Conservation (phyloP, 2,888 invertebrate species). For the Frankliniella fusca region DNA sequence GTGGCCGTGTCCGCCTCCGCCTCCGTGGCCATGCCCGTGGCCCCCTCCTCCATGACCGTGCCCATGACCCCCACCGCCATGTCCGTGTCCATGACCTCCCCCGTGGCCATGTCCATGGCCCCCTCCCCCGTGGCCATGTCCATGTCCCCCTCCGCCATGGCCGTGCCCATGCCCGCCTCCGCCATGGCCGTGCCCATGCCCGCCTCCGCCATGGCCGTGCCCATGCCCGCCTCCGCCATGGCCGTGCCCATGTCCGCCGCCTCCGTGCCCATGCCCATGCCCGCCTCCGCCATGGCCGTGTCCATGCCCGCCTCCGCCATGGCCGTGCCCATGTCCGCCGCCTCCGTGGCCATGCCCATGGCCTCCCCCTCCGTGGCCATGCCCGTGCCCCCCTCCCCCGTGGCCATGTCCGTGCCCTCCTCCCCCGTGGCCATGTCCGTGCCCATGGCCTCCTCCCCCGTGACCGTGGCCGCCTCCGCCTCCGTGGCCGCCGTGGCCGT, state of each 20-base stretch:
- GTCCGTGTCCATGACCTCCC: neutral
- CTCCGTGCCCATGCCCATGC: neutral
- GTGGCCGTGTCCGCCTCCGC: neutral
- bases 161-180: neutral
- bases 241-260: neutral
- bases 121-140: neutral
- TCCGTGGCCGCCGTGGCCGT: neutral
- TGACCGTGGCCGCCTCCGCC: neutral
- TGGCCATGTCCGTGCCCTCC: neutral
- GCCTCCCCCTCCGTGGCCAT: neutral
- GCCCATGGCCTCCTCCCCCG: neutral
- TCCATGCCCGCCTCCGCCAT: neutral
- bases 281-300: neutral
- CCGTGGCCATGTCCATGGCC: neutral
- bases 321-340: neutral
- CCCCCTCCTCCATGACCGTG: neutral
- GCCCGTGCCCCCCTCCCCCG: neutral
- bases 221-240: neutral
- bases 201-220: neutral
- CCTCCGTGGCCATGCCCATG: neutral
- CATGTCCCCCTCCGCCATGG: neutral
- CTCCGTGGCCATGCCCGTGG: neutral
- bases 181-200: neutral
- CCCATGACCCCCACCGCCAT: neutral
- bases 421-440: neutral